Evolutionary conservation across 2,888 invertebrate genomes (phyloP), one percentile per base, ranked within the genome.

Genomic region (Alitta virens): DNA sequence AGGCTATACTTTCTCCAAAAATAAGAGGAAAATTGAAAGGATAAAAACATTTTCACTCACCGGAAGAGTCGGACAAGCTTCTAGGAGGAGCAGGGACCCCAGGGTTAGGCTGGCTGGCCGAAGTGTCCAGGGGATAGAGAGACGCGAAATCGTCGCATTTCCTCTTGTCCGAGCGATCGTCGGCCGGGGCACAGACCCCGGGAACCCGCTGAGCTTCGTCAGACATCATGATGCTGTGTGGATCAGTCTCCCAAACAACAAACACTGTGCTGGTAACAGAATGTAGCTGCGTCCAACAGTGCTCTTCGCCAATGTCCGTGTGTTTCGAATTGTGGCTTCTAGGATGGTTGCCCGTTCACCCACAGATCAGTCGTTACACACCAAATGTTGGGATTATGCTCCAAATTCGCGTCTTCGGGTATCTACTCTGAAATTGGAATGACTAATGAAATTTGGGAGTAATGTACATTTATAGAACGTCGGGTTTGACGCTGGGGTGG

Each of bases 71-170:
- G 24, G 59, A 38, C 23, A 59, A 40, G 38, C 24, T 59, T 26
- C 59, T 46, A 25, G 59, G 59, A 21, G 27, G 59, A 24, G 59
- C 50, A 23, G 59, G 59, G 42, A 24, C 59, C 38, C 38, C 38
- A 2, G 59, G 59, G 26, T 21, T 24, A 14, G 59, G 40, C 23
- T 21, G 24, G 33, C 38, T 21, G 7, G 50, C 27, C 25, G 18
- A 38, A 7, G 83, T 75, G 66, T 85, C 85, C 59, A 86, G 87
- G 25, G 90, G 89, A 82, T 94, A 94, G 73, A 94, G 85, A 25
- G 92, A 90, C 63, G 90, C 88, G 81, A 93, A 94, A 84, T 94
- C 94, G 82, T 94, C 94, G 84, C 91, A 78, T 70, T 83, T 83
- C 61, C 83, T 74, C 67, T 82, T 81, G 55, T 83, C 81, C 5